Evolutionary conservation across 1,140 invertebrate genomes (phyloP).

Genomic region (Apis mellifera): DNA sequence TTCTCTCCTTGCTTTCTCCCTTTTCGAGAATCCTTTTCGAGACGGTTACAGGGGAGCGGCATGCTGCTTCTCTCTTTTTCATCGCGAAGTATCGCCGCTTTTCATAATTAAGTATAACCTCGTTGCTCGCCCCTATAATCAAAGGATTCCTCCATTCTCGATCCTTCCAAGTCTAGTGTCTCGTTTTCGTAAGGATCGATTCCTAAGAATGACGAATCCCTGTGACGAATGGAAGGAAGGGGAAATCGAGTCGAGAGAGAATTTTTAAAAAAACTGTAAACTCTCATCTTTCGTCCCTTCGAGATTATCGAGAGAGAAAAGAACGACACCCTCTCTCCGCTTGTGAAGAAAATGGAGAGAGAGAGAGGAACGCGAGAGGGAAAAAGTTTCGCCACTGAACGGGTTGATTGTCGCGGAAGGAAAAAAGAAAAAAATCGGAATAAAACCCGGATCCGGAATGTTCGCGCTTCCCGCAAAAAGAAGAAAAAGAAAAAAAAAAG

Average conservation of each 20-base stretch:
- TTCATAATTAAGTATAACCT: conserved; percentile 44
- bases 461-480: too few relatives aligned
- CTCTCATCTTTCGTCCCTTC: background rate
- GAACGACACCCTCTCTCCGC: too few relatives aligned
- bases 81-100: conserved; percentile 23
- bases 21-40: conserved; percentile 47
- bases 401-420: background rate
- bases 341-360: too few relatives aligned
- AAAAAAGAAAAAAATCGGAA: too few relatives aligned
- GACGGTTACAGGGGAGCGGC: conserved; percentile 10
- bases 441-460: too few relatives aligned
- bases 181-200: background rate
- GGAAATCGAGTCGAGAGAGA: too few relatives aligned
- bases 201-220: too few relatives aligned
- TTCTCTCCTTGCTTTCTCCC: conserved; percentile 25
- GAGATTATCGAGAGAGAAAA: background rate
- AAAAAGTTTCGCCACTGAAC: too few relatives aligned
- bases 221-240: too few relatives aligned
- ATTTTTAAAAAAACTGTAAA: background rate
- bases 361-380: too few relatives aligned
- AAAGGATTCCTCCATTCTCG: conserved; percentile 11
- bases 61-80: background rate
- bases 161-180: background rate
- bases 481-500: background rate
- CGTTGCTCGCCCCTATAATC: conserved; percentile 16